Evolutionary conservation across 2,797 vertebrate genomes (phyloP).

Genomic region (Remorina albescens): DNA sequence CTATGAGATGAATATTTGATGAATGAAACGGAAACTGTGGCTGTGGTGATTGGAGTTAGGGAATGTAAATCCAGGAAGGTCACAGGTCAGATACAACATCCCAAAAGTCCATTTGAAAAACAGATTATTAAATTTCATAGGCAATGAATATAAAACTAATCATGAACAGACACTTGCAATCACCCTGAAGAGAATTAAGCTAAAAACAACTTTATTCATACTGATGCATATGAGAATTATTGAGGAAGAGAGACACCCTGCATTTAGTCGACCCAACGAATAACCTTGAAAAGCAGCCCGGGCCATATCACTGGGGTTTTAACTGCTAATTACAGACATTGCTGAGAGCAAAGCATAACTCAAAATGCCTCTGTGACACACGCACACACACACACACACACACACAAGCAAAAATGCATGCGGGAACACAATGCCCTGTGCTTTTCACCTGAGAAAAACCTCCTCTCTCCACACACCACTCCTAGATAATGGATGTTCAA

Average conservation of each 20-base stretch:
- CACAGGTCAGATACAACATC: conserved; percentile 44
- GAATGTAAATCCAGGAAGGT: conserved; percentile 47
- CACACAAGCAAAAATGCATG: conserved; percentile 27
- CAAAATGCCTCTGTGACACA: conserved; percentile 55
- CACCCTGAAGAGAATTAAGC: conserved; percentile 29
- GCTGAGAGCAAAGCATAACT: conserved; percentile 74
- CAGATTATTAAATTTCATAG: conserved; percentile 19
- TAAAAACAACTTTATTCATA: conserved; percentile 53
- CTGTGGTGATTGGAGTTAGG: conserved; percentile 46
- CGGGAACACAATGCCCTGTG: conserved; percentile 43
- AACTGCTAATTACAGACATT: conserved; percentile 78
- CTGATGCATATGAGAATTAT: conserved; percentile 43
- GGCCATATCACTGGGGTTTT: conserved; percentile 65
- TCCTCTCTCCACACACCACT: conserved; percentile 19
- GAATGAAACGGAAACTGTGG: conserved; percentile 64
- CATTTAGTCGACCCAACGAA: conserved; percentile 55
- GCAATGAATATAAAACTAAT: conserved; percentile 21
- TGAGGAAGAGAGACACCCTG: conserved; percentile 58
- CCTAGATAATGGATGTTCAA: conserved; percentile 58
- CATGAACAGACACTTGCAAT: conserved; percentile 25
- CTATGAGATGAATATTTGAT: conserved; percentile 76
- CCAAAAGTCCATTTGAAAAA: conserved; percentile 14
- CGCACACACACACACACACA: conserved; percentile 23
- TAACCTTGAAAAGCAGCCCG: conserved; percentile 76
- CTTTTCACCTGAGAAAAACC: conserved; percentile 13